A percentile compares a stretch with the other conserved stretches of the same genome.
Evolutionary conservation across 2,888 invertebrate species (phyloP).

Genomic region (Drosophila demipolita): DNA sequence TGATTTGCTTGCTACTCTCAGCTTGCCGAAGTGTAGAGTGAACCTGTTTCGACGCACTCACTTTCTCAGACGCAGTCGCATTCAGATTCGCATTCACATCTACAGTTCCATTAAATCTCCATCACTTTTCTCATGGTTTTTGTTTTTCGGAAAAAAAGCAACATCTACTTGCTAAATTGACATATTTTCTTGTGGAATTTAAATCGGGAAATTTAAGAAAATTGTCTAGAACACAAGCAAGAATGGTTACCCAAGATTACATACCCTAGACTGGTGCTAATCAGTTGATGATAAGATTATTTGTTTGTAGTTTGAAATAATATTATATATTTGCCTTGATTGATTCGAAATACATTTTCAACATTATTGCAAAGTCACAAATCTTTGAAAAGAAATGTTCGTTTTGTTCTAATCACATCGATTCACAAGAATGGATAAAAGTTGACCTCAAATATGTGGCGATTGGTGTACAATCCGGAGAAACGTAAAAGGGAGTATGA

Average conservation of each 20-base stretch:
- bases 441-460: too few relatives aligned
- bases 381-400: neutral
- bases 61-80: too few relatives aligned
- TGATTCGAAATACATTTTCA: neutral
- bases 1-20: constrained; percentile 5
- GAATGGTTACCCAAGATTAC: neutral
- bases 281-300: neutral
- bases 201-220: neutral
- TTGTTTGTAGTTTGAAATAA: neutral
- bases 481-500: neutral
- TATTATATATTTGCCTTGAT: neutral
- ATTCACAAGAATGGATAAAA: neutral
- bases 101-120: neutral
- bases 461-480: neutral
- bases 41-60: constrained; percentile 6
- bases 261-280: neutral
- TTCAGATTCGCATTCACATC: neutral
- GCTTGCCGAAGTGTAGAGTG: constrained; percentile 14
- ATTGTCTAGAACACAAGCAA: neutral
- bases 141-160: neutral
- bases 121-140: too few relatives aligned
- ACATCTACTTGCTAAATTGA: neutral
- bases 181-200: neutral
- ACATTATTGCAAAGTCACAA: neutral
- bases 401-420: neutral